Evolutionary conservation across 1,140 invertebrate species (phyloP), one percentile per base, ranked within the genome.

Genomic region (Phthorimaea operculella): DNA sequence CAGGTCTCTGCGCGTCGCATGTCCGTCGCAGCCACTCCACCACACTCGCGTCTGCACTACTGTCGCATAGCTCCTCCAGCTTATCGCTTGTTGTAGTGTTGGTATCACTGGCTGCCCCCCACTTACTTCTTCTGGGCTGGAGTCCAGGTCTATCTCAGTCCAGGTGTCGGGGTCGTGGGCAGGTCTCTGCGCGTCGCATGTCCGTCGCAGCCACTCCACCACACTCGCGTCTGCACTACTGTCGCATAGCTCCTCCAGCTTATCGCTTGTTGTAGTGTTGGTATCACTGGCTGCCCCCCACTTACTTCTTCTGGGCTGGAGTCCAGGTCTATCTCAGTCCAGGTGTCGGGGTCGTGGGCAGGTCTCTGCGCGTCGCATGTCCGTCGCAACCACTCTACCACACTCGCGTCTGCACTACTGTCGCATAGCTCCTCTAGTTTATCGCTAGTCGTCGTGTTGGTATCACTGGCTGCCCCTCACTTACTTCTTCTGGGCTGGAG

Each of bases 91-190:
- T 59, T 33, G 59, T 58, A 3, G 63, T 63, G 54, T 72, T 78
- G 0, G 76, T 76, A 36, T 79, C 78, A 57, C 78, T 83, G 1
- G 74, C 68, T 4, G 74, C n/a, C n/a, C n/a, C n/a, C n/a, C n/a
- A 49, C 61, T 45, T 18, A 83, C 77, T 64, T 88, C 87, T 56
- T 88, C 87, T 1, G 87, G 86, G 62, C 87, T 88, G 42, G 86
- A 88, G 59, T 88, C 87, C 56, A 80, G 66, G 53, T 79, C 76
- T 6, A 76, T 88, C 73, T 88, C 87, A 0, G 87, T 88, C 87
- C 87, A 88, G 45, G 87, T 88, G 60, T 85, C 87, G 1, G 76
- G 76, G 58, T 78, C 79, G 0, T 67, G 70, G 0, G 66, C 57
- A n/a, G 62, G 64, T 10, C 61, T 53, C 33, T 62, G 59, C 10